A percentile compares a stretch with the other conserved stretches of the same genome.
These are phyloP conservation scores for Dione juno DNA, from an alignment of 2,888 invertebrate genomes.

Conservation along the genomic window DNA sequence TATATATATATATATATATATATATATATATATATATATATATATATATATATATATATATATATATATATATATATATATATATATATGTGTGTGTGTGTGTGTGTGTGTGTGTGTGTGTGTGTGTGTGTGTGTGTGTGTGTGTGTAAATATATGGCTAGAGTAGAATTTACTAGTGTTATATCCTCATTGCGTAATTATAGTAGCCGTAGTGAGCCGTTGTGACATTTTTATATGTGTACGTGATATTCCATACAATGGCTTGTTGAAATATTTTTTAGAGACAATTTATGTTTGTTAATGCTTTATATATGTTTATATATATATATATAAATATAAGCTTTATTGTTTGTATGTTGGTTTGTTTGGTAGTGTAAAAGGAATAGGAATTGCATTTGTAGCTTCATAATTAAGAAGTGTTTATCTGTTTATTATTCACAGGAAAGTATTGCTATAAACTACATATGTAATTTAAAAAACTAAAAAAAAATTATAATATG, in stretches of 20 bases:
- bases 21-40: neutral
- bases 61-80: neutral
- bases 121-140: constrained; percentile 8
- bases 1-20: too few relatives aligned
- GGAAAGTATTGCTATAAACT: too few relatives aligned
- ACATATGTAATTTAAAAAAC: too few relatives aligned
- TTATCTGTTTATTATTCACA: too few relatives aligned
- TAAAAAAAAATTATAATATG: too few relatives aligned
- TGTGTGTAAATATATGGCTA: neutral
- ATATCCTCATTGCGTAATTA: constrained; percentile 25
- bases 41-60: neutral
- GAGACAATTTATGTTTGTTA: constrained; percentile 15
- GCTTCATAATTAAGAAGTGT: too few relatives aligned
- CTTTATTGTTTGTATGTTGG: too few relatives aligned
- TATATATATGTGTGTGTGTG: neutral
- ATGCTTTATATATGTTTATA: neutral
- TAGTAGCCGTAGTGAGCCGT: constrained; percentile 25
- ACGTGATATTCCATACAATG: constrained; percentile 22
- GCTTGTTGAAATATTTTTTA: constrained; percentile 13
- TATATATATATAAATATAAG: neutral
- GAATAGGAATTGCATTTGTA: too few relatives aligned
- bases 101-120: too few relatives aligned
- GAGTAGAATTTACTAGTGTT: constrained; percentile 24
- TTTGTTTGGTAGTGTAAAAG: too few relatives aligned
- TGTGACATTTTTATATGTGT: constrained; percentile 28